Evolutionary conservation across 2,797 vertebrate species (phyloP).

Genomic region (Percopsis omiscomaycus): DNA sequence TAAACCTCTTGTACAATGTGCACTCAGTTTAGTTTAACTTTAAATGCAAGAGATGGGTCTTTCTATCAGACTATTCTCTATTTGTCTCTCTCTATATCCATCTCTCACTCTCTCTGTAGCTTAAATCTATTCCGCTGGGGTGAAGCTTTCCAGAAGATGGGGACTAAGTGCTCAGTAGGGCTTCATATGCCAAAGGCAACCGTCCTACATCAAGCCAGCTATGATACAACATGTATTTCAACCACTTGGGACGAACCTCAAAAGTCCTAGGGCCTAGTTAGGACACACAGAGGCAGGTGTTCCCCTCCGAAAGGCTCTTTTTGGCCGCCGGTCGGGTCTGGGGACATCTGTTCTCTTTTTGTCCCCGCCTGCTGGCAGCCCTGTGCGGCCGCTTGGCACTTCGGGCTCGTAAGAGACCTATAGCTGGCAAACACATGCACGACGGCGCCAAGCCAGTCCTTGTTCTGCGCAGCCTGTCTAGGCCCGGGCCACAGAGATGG

Average conservation of each 20-base stretch:
- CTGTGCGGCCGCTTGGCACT: no score
- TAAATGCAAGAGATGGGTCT: conserved; percentile 11
- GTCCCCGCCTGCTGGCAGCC: no score
- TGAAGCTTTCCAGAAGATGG: conserved; percentile 1
- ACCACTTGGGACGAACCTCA: conserved; percentile 22
- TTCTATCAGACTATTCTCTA: background rate
- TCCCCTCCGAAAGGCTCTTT: conserved; percentile 1
- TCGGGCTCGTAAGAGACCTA: no score
- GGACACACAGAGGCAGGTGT: conserved; percentile 4
- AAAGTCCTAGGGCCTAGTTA: conserved; percentile 12
- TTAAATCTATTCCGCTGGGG: no score
- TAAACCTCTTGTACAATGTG: conserved; percentile 8
- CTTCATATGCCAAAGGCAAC: conserved; percentile 14
- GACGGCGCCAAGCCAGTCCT: no score
- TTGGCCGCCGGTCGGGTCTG: background rate
- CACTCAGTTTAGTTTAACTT: conserved; percentile 5
- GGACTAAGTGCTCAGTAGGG: conserved; percentile 16
- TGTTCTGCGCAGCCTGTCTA: no score
- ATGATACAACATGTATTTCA: conserved; percentile 10
- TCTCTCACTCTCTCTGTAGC: no score
- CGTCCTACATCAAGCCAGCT: conserved; percentile 19
- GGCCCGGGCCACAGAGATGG: no score
- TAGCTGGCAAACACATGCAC: no score
- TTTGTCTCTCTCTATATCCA: no score
- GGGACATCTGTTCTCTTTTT: conserved; percentile 12